Evolutionary conservation across 2,113 vertebrate species (phyloP).

Genomic region (Cichladusa arquata): DNA sequence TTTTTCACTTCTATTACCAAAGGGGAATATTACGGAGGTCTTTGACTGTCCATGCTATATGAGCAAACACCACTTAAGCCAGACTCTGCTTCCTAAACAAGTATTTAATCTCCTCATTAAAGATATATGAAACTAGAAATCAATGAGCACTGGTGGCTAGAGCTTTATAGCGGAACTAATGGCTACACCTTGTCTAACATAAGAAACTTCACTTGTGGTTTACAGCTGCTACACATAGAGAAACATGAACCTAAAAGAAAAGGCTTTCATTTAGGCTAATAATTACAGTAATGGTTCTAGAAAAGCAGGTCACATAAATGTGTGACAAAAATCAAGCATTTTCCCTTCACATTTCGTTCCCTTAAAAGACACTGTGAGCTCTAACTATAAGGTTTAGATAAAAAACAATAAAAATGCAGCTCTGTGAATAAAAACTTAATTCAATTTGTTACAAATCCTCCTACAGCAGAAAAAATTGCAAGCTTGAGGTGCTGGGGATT

Average conservation of each 20-base stretch:
- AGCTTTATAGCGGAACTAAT: conserved; percentile 87
- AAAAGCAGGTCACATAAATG: conserved; percentile 59
- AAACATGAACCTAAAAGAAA: conserved; percentile 71
- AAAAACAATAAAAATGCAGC: conserved; percentile 51
- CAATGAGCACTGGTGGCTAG: conserved; percentile 87
- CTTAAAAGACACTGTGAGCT: conserved; percentile 30
- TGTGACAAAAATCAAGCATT: conserved; percentile 33
- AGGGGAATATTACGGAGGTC: conserved; percentile 79
- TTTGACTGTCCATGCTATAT: conserved; percentile 76
- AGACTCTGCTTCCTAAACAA: conserved; percentile 93
- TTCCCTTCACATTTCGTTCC: conserved; percentile 40
- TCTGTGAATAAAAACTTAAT: conserved; percentile 13
- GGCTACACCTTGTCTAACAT: conserved; percentile 93
- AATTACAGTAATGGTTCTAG: conserved; percentile 62
- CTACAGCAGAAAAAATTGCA: conserved; percentile 13
- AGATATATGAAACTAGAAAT: conserved; percentile 99
- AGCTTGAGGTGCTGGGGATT: conserved; percentile 1
- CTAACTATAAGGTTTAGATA: conserved; percentile 33
- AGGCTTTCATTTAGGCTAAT: conserved; percentile 50
- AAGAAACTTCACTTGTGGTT: conserved; percentile 84
- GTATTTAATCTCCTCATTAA: conserved; percentile 99
- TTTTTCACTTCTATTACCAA: conserved; percentile 68
- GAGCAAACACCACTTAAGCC: conserved; percentile 86
- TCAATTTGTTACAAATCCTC: conserved; percentile 26
- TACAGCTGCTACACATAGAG: conserved; percentile 78